phyloP scores from a whole-genome alignment of 2,888 invertebrate genomes.

The Pristionchus arcanus region DNA sequence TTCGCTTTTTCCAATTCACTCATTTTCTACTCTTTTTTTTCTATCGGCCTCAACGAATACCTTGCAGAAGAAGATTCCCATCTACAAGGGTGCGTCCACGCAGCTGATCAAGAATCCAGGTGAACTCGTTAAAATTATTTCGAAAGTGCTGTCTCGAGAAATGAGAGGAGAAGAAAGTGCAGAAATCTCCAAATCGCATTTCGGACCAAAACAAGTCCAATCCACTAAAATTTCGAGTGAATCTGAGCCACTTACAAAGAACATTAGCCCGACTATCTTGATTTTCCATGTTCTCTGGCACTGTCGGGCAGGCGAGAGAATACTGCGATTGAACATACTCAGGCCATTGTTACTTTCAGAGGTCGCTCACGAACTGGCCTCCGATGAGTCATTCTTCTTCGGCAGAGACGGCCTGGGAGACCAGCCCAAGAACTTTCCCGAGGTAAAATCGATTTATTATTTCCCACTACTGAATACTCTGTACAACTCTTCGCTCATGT shows the following conservation, averaged over 20 bases:
- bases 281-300: background rate
- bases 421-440: constrained; percentile 51
- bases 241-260: background rate
- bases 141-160: background rate
- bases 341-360: background rate
- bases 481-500: no score
- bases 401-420: constrained; percentile 55
- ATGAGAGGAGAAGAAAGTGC: no score
- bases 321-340: background rate
- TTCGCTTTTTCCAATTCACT: no score
- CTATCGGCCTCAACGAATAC: background rate
- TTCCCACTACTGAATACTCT: no score
- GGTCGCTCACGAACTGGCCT: background rate
- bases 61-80: constrained; percentile 46
- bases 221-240: background rate
- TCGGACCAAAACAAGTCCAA: background rate
- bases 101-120: constrained; percentile 46
- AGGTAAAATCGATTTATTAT: constrained; percentile 25
- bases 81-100: constrained; percentile 47
- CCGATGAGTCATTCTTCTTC: constrained; percentile 56
- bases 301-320: background rate
- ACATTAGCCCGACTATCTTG: background rate
- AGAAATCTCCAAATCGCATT: background rate
- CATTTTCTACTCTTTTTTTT: background rate
- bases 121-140: background rate